Evolutionary conservation across 2,113 vertebrate genomes (phyloP).

Genomic region (Syngnathus scovelli): DNA sequence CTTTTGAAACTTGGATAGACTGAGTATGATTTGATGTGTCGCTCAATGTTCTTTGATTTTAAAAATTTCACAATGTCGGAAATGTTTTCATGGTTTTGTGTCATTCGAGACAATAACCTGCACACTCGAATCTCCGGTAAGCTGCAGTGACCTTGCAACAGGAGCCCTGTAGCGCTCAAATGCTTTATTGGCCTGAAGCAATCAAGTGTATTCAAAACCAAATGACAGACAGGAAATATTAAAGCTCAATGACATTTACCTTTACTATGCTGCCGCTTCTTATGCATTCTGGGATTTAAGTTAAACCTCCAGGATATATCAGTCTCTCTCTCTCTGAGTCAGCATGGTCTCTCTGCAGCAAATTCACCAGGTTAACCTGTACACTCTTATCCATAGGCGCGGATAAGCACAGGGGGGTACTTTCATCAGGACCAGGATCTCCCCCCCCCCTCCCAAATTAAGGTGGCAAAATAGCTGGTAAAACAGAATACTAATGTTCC

Average conservation of each 20-base stretch:
- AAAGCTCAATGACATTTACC: conserved; percentile 70
- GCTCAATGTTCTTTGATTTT: neutral
- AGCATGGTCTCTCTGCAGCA: neutral
- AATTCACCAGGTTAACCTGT: neutral
- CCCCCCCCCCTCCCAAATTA: no score
- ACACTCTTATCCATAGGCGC: neutral
- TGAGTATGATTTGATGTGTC: neutral
- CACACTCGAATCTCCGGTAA: conserved; percentile 25
- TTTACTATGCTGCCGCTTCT: conserved; percentile 49
- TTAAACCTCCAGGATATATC: conserved; percentile 37
- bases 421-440: no score
- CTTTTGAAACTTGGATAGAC: no score
- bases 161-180: conserved; percentile 37
- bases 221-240: conserved; percentile 64
- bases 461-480: no score
- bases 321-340: conserved; percentile 36
- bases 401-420: no score
- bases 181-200: conserved; percentile 46
- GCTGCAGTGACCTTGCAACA: conserved; percentile 38
- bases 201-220: conserved; percentile 64
- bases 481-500: no score
- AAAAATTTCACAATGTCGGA: neutral
- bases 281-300: conserved; percentile 49
- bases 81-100: conserved; percentile 12
- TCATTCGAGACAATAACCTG: conserved; percentile 17